Evolutionary conservation across 2,113 vertebrate genomes (phyloP).

Genomic region (Muntiacus reevesi): DNA sequence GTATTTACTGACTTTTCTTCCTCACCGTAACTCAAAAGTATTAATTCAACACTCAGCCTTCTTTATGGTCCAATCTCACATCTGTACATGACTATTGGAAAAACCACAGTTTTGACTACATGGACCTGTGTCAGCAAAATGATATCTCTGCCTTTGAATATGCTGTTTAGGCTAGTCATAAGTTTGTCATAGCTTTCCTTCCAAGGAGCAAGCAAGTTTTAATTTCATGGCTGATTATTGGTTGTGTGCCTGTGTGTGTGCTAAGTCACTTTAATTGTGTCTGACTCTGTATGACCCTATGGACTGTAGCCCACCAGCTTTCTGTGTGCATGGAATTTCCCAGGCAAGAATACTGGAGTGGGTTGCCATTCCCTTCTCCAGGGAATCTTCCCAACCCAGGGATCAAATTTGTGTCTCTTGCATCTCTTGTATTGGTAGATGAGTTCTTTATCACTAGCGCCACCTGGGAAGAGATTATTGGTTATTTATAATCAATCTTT

Average conservation of each 20-base stretch:
- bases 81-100: neutral
- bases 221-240: neutral
- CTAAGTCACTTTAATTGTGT: neutral
- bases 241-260: neutral
- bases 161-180: neutral
- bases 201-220: neutral
- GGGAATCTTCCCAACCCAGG: too few relatives aligned
- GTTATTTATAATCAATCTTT: too few relatives aligned
- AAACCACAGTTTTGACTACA: neutral
- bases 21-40: neutral
- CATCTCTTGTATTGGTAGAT: too few relatives aligned
- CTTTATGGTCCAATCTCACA: neutral
- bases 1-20: neutral
- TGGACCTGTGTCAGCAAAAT: neutral
- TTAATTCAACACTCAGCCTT: neutral
- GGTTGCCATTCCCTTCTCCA: too few relatives aligned
- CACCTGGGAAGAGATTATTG: too few relatives aligned
- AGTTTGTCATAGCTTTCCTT: neutral
- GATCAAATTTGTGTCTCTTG: too few relatives aligned
- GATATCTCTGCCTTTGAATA: neutral
- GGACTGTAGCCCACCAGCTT: too few relatives aligned
- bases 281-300: neutral
- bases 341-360: too few relatives aligned
- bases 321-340: too few relatives aligned
- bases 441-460: too few relatives aligned